phyloP scores from a whole-genome alignment of 2,113 vertebrate species.

The Odocoileus virginianus region DNA sequence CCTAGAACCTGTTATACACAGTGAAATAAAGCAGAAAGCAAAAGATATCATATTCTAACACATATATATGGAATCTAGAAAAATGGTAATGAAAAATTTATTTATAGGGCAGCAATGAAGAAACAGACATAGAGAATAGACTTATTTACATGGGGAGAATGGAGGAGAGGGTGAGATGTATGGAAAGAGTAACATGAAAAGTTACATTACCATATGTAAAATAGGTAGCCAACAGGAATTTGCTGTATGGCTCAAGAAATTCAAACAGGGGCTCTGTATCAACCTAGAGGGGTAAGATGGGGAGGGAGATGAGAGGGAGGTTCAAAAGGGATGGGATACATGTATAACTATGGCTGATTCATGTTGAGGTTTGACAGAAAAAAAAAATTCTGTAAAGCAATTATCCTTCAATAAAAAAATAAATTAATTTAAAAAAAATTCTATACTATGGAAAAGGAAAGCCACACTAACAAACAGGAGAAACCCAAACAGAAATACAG shows the following conservation, averaged over 20 bases:
- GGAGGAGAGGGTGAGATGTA: background rate
- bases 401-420: background rate
- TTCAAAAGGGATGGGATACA: background rate
- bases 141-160: background rate
- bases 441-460: background rate
- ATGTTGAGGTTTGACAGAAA: background rate
- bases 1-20: background rate
- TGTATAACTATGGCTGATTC: background rate
- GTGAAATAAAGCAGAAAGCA: background rate
- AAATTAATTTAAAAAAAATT: background rate
- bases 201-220: background rate
- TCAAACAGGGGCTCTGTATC: background rate
- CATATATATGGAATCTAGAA: background rate
- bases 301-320: background rate
- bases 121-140: background rate
- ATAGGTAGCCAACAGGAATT: background rate
- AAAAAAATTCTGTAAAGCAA: background rate
- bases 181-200: background rate
- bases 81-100: background rate
- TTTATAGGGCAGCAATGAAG: background rate
- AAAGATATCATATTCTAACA: background rate
- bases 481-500: background rate
- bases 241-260: background rate
- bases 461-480: background rate
- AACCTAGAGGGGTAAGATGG: background rate